Conservation (phyloP, 1,140 invertebrate genomes). For the Brachionus plicatilis region DNA sequence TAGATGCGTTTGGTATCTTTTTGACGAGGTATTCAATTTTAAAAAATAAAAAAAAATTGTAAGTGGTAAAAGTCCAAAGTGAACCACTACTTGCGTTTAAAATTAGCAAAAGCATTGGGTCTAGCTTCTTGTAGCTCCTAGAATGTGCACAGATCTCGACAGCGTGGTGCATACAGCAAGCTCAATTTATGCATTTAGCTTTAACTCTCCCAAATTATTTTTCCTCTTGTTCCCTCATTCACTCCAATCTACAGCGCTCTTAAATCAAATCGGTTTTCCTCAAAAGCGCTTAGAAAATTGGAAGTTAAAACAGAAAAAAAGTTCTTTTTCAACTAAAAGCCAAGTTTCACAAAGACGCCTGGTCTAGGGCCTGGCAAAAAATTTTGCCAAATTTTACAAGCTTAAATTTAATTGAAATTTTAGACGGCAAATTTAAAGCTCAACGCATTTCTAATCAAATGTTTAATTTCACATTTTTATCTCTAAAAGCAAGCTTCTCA, state of each 20-base stretch:
- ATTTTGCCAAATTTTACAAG: neutral
- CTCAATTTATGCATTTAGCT: neutral
- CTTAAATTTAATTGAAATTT: neutral
- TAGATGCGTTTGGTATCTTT: neutral
- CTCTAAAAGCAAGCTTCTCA: neutral
- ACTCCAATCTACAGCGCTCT: neutral
- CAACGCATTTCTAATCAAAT: neutral
- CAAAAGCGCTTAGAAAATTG: neutral
- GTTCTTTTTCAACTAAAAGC: neutral
- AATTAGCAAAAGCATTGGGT: neutral
- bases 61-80: neutral
- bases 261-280: neutral
- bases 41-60: neutral
- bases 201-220: neutral
- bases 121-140: neutral
- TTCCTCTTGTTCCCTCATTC: neutral
- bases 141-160: neutral
- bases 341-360: neutral
- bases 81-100: neutral
- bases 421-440: neutral
- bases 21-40: neutral
- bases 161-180: neutral
- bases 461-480: slow-evolving; percentile 5
- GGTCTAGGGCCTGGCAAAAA: neutral
- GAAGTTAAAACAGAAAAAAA: neutral